These are phyloP conservation scores for Rhagoletis pomonella DNA, from an alignment of 1,140 invertebrate genomes.

Conservation along the genomic window DNA sequence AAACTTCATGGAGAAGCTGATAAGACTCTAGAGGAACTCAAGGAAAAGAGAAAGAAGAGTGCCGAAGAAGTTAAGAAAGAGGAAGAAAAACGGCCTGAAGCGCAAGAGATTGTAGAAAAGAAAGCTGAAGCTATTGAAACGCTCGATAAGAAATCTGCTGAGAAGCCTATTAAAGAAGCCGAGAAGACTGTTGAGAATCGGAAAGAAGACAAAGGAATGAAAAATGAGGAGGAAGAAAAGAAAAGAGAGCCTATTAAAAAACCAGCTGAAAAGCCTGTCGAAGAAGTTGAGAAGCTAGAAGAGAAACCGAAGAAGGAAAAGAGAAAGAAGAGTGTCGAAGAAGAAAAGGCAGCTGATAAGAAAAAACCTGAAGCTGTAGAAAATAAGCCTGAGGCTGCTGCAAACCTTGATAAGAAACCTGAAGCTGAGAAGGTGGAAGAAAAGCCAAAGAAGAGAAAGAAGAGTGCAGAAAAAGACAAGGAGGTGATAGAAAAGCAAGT, in stretches of 20 bases:
- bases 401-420: too few relatives aligned
- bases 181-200: background rate
- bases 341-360: background rate
- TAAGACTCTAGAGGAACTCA: slow-evolving; percentile 57
- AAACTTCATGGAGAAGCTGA: slow-evolving; percentile 56
- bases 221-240: background rate
- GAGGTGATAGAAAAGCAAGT: background rate
- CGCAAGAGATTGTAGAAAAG: background rate
- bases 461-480: background rate
- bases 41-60: slow-evolving; percentile 59
- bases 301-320: slow-evolving; percentile 58
- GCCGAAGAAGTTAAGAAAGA: slow-evolving; percentile 60
- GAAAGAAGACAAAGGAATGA: background rate
- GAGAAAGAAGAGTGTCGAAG: slow-evolving; percentile 44
- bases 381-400: too few relatives aligned
- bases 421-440: background rate
- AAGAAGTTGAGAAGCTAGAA: slow-evolving; percentile 59
- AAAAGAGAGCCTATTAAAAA: background rate
- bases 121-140: background rate
- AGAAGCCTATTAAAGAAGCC: background rate
- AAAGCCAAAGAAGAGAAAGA: background rate
- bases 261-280: slow-evolving; percentile 14
- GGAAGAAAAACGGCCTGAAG: background rate
- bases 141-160: background rate
- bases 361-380: too few relatives aligned